These are phyloP conservation scores for Dynastes hyllus DNA, from an alignment of 2,888 invertebrate genomes.

Conservation along the genomic window DNA sequence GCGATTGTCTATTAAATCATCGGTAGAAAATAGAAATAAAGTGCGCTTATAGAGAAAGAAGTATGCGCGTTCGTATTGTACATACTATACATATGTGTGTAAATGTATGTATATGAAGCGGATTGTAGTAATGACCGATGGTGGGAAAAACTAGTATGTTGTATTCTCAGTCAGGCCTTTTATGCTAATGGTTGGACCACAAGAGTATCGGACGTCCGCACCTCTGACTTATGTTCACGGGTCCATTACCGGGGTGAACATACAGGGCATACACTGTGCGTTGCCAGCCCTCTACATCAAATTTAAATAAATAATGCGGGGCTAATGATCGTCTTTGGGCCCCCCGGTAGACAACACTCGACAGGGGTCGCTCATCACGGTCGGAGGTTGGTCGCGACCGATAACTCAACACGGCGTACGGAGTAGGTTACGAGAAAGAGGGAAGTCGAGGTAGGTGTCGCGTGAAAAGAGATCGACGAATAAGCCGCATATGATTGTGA, in stretches of 20 bases:
- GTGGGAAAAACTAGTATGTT: slow-evolving; percentile 69
- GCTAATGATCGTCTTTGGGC: slow-evolving; percentile 58
- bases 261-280: slow-evolving; percentile 50
- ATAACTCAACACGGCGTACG: slow-evolving; percentile 37
- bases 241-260: slow-evolving; percentile 59
- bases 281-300: slow-evolving; percentile 60
- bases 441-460: background rate
- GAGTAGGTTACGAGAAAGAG: slow-evolving; percentile 10
- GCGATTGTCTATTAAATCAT: slow-evolving; percentile 70
- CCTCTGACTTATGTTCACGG: slow-evolving; percentile 58
- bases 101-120: slow-evolving; percentile 50
- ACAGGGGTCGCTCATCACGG: slow-evolving; percentile 62
- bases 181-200: slow-evolving; percentile 64
- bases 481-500: slow-evolving; percentile 16
- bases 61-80: slow-evolving; percentile 3
- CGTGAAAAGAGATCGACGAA: slow-evolving; percentile 18
- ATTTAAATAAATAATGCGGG: slow-evolving; percentile 60
- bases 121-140: slow-evolving; percentile 65
- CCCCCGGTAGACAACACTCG: slow-evolving; percentile 51
- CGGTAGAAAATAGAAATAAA: slow-evolving; percentile 68
- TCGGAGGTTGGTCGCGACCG: slow-evolving; percentile 52
- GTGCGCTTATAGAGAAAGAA: slow-evolving; percentile 55
- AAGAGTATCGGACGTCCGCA: slow-evolving; percentile 59
- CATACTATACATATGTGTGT: background rate
- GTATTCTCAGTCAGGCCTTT: slow-evolving; percentile 67